Conservation (phyloP, 2,888 invertebrate species). For the Eledona agricola region DNA sequence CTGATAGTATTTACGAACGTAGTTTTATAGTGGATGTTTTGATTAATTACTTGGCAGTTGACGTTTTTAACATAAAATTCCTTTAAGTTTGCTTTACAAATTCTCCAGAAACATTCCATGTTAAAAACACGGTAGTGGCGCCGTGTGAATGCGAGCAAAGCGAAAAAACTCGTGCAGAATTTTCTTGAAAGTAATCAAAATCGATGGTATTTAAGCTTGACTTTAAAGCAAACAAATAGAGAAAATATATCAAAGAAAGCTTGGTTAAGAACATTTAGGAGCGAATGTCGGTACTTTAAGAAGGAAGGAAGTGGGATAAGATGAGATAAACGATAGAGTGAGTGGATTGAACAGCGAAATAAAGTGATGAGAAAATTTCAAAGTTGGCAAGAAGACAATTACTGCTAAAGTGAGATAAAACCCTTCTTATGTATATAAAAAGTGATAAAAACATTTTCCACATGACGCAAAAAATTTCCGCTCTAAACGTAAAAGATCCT, state of each 20-base stretch:
- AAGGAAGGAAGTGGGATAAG: conserved; percentile 56
- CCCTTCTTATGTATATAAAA: conserved; percentile 40
- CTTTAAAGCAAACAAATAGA: conserved; percentile 58
- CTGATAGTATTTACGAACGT: conserved; percentile 8
- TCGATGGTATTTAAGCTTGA: conserved; percentile 50
- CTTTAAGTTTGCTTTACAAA: conserved; percentile 5
- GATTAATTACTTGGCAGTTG: conserved; percentile 21
- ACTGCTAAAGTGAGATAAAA: conserved; percentile 53
- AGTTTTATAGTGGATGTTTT: conserved; percentile 13
- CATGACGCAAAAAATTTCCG: conserved; percentile 35
- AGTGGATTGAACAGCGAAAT: conserved; percentile 59
- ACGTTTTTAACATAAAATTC: conserved; percentile 4
- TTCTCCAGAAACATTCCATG: conserved; percentile 5
- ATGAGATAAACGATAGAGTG: conserved; percentile 59
- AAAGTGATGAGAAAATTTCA: conserved; percentile 60
- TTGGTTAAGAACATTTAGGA: conserved; percentile 56
- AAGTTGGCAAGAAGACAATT: conserved; percentile 57
- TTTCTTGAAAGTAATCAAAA: conserved; percentile 47
- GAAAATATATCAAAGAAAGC: conserved; percentile 59
- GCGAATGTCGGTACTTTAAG: conserved; percentile 57
- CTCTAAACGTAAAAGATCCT: conserved; percentile 16
- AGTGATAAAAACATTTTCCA: conserved; percentile 42
- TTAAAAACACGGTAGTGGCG: conserved; percentile 2
- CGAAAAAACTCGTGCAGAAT: conserved; percentile 20
- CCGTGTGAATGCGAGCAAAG: conserved; percentile 2